Evolutionary conservation across 2,888 invertebrate species (phyloP), one percentile per base, ranked within the genome.

Genomic region (Tipula helvola): DNA sequence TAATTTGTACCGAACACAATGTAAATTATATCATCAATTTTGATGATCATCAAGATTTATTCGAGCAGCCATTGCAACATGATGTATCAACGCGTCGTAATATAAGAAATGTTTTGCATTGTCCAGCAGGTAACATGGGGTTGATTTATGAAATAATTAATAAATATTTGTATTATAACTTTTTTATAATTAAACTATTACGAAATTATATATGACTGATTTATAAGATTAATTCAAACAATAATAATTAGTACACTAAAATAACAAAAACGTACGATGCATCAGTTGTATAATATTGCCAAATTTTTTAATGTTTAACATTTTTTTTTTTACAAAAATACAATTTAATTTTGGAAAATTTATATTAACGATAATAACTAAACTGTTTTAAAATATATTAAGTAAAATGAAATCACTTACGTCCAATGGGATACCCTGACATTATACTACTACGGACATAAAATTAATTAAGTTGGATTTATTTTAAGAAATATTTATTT

Each of bases 121-220:
- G 84, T n/a, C 84, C 84, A 16, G 84, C 84, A 39, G 84, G 84
- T 39, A 84, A 41, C 84, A 84, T 84, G 84, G 84, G 84, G 84
- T n/a, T 84, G 18, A 84, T 71, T 28, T 28, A 28, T 28, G 2
- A 28, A 28, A 71, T 28, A 71, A 71, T 18, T 28, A 28, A 7
- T 71, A 3, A 10, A 12, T 7, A 28, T 71, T 28, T 12, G 5
- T 12, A 44, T 57, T 18, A 1, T 57, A 7, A 7, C 16, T 57
- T 57, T 57, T 16, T 57, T 52, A 16, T 52, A 7, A 52, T 16
- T 16, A 57, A 57, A 16, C 16, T 7, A 57, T 57, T 57, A 57
- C 16, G 52, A 52, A 16, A 52, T n/a, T 57, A 39, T 57, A 57
- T 57, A 71, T 71, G 71, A 71, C 71, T 71, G 71, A 71, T 71